Conservation (phyloP, 2,113 vertebrate genomes). For the Chionomys nivalis region DNA sequence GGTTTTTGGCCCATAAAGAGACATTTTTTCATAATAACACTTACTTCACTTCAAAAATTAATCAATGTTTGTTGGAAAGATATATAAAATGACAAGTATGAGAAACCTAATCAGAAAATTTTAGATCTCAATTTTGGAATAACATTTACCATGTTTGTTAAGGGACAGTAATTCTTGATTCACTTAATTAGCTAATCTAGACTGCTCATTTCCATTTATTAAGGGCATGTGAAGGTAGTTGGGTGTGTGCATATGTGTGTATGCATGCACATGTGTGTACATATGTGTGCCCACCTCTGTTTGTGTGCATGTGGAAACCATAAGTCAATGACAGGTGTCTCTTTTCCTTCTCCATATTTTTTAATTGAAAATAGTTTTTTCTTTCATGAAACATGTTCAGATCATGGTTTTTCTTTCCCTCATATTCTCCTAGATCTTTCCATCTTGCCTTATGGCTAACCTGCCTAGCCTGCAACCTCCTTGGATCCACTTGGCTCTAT, state of each 20-base stretch:
- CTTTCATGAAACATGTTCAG: too few relatives aligned
- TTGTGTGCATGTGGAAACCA: background rate
- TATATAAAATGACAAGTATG: background rate
- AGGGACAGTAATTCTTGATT: background rate
- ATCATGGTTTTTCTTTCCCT: too few relatives aligned
- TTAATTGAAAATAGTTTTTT: background rate
- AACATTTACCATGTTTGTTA: background rate
- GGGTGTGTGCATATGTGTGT: background rate
- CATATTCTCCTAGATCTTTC: background rate
- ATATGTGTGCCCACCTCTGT: too few relatives aligned
- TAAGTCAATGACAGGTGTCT: background rate
- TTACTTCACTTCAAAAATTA: background rate
- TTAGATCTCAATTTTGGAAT: background rate
- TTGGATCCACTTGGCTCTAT: background rate
- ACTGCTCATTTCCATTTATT: background rate
- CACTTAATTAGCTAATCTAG: background rate
- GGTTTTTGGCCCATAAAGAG: background rate
- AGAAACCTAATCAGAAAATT: background rate
- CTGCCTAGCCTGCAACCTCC: background rate
- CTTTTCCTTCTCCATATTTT: background rate
- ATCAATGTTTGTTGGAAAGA: background rate
- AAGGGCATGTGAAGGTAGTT: background rate
- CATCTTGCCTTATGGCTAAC: too few relatives aligned
- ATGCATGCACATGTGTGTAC: background rate
- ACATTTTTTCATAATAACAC: background rate